Evolutionary conservation across 2,113 vertebrate species (phyloP), one percentile per base, ranked within the genome.

Genomic region (Nesoenas mayeri): DNA sequence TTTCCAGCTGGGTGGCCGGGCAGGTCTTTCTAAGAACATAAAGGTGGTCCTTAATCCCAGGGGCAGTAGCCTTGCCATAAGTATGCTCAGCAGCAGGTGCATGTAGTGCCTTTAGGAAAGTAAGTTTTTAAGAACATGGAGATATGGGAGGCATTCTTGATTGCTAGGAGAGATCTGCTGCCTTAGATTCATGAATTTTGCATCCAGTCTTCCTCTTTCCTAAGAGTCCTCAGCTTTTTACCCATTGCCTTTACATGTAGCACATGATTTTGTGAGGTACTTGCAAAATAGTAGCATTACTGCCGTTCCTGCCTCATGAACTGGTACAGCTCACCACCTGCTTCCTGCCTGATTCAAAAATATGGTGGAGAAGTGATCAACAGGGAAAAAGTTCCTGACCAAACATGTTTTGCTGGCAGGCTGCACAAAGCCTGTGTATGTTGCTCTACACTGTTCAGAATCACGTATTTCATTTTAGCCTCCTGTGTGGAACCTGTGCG

Each of bases 271-370:
- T 93, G 31, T 58, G n/a, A 56, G 26, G 6, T 48, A 21, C 29
- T 87, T 32, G 28, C 22, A 56, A 77, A 87, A 60, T 14, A 57
- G 57, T 12, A 54, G 40, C 29, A 24, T 18, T 86, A 28, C 28
- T 61, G 26, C 22, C 91, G 1, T 83, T 70, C 22, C 44, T 91
- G n/a, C 40, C 58, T 53, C 18, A 9, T 88, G 6, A 83, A 61
- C 70, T 89, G 14, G 36, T 58, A 54, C 51, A 38, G 25, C 10
- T 89, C 19, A 42, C 31, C 69, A 71, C 47, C 73, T 96, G 85
- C 85, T 82, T 96, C 66, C 92, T 91, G 74, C 84, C 60, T 79
- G 19, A 48, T 87, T 56, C 48, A 81, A 78, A 93, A 79, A 36
- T 69, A 67, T 0, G 32, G 26, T 7, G 24, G 32, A 79, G 48